Evolutionary conservation across 2,113 vertebrate species (phyloP).

Genomic region (Oceanites oceanicus): DNA sequence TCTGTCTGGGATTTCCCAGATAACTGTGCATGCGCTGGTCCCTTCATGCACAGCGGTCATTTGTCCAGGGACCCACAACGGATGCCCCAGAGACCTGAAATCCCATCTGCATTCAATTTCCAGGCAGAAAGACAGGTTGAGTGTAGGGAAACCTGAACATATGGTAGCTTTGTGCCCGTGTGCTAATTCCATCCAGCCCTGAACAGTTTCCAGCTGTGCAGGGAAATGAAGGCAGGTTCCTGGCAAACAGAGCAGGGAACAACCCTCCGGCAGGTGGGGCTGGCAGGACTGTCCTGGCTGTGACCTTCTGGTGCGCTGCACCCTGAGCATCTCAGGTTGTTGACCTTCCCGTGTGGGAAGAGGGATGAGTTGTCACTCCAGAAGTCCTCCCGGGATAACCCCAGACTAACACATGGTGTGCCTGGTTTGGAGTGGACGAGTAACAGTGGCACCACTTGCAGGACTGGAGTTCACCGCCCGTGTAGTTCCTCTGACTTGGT

Average conservation of each 20-base stretch:
- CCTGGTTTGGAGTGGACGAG: neutral
- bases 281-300: conserved; percentile 14
- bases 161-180: neutral
- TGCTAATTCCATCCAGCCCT: conserved; percentile 41
- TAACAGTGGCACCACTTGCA: neutral
- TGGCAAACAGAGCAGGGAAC: neutral
- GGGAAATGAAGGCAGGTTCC: conserved; percentile 25
- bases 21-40: neutral
- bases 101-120: conserved; percentile 3
- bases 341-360: neutral
- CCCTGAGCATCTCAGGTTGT: neutral
- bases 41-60: neutral
- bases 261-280: conserved; percentile 16
- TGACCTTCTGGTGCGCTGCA: conserved; percentile 4
- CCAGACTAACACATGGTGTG: neutral
- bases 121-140: neutral
- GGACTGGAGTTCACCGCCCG: neutral
- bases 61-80: neutral
- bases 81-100: neutral
- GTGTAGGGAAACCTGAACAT: conserved; percentile 23
- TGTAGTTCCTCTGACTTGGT: neutral
- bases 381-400: neutral
- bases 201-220: conserved; percentile 40
- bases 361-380: neutral
- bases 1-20: neutral